Base-by-base conservation (phyloP, 2,797 vertebrate species). In the Neosalanx taihuensis region DNA sequence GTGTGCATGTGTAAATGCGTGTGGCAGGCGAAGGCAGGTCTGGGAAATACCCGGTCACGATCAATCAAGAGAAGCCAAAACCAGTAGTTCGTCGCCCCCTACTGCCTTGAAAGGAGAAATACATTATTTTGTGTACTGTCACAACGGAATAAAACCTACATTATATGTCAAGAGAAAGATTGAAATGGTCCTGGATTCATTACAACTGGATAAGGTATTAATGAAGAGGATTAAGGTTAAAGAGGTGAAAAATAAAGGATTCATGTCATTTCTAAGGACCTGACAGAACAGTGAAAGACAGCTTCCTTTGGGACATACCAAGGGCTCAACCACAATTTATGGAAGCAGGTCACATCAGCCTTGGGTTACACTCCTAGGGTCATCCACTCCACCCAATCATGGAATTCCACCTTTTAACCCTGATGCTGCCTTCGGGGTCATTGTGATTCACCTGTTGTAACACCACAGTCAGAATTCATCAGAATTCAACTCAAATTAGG, bases 41-140 rank as follows among this genome's bases (percentile, higher is more conserved):
- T 88, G 91, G 93, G 92, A 93, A 94, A 93, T 90, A 92, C 92
- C 91, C 88, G 86, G 90, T 92, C 91, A 92, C 90, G 90, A 93
- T 90, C 89, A 76, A 76, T 81, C 72, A 81, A 51, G 46, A 75
- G 64, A 66, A 62, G 23, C 35, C 76, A 75, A 67, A 66, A 70
- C 26, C 60, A 74, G 81, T 78, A 57, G 37, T 29, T 71, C 72
- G 77, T 46, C 85, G 81, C 89, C 91, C 83, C 77, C 92, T 90
- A 74, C 53, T 72, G 90, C 18, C 60, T 71, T 13, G 2, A 70
- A 74, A 59, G 0, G 17, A 63, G 74, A 80, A 81, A 17, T 75
- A 29, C 61, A 58, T 1, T 0, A 33, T n/a, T 53, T 53, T 15
- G 17, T 53, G 49, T 56, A 56, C 5, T 46, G 9, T 46, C 41